These are phyloP conservation scores for Aphaenogaster rudis DNA, from an alignment of 1,140 invertebrate species.

Conservation along the genomic window DNA sequence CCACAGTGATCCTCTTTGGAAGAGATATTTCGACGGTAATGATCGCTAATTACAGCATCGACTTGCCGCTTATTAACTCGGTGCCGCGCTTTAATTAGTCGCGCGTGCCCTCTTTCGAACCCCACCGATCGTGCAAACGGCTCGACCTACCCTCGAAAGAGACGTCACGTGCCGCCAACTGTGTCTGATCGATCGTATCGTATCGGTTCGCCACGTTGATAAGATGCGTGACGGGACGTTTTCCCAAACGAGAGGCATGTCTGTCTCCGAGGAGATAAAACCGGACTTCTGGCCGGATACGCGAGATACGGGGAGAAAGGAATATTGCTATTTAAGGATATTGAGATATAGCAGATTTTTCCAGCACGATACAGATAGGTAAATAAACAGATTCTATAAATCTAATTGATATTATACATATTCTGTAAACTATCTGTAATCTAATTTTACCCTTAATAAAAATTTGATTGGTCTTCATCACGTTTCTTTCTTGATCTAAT, in stretches of 20 bases:
- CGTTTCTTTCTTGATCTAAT: background rate
- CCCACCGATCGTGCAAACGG: slow-evolving; percentile 6
- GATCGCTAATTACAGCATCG: slow-evolving; percentile 77
- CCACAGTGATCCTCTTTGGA: slow-evolving; percentile 65
- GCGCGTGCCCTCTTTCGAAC: slow-evolving; percentile 55
- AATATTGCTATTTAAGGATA: background rate
- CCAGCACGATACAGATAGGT: background rate
- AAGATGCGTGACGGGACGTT: slow-evolving; percentile 56
- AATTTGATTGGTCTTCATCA: background rate
- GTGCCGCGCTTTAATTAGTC: slow-evolving; percentile 71
- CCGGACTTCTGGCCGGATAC: slow-evolving; percentile 15
- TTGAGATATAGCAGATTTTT: background rate
- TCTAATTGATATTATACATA: background rate
- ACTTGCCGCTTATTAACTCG: slow-evolving; percentile 75
- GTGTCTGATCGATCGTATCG: slow-evolving; percentile 54
- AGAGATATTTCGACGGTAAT: slow-evolving; percentile 75
- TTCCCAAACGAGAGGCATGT: slow-evolving; percentile 27
- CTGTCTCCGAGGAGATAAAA: slow-evolving; percentile 39
- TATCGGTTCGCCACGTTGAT: slow-evolving; percentile 42
- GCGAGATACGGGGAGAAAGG: background rate
- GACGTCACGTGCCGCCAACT: slow-evolving; percentile 32
- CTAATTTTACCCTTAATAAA: background rate
- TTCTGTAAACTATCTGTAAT: background rate
- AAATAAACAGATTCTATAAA: background rate
- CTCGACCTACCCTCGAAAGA: background rate